A percentile compares a stretch with the other conserved stretches of the same genome.
Evolutionary conservation across 2,888 invertebrate genomes (phyloP).

Genomic region (Cataglyphis altisquamis): DNA sequence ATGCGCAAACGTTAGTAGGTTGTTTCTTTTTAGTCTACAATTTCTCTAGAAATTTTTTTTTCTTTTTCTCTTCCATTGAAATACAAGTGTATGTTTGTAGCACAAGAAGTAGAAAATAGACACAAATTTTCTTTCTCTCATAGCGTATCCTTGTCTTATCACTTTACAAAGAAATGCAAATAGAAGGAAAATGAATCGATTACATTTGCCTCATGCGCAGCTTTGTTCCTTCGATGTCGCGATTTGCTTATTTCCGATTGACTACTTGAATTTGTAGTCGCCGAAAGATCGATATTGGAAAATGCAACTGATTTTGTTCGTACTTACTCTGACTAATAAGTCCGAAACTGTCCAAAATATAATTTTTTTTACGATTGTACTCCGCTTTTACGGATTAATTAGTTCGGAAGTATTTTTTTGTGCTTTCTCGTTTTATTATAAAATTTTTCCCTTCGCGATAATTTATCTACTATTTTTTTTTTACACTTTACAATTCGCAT

Average conservation of each 20-base stretch:
- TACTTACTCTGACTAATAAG: constrained; percentile 27
- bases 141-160: not conserved
- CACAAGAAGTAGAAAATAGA: not conserved
- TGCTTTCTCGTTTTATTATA: constrained; percentile 31
- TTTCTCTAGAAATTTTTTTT: not conserved
- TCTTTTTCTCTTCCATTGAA: not conserved
- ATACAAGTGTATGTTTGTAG: not conserved
- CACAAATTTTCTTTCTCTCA: not conserved
- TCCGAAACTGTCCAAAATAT: constrained; percentile 7
- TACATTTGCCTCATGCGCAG: not conserved
- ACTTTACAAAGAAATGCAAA: not conserved
- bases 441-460: constrained; percentile 8
- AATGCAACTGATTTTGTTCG: not conserved
- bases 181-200: constrained; percentile 16
- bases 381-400: constrained; percentile 36
- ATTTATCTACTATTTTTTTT: constrained; percentile 36
- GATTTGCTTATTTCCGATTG: constrained; percentile 9
- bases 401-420: constrained; percentile 2
- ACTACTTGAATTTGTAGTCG: not conserved
- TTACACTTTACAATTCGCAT: constrained; percentile 15
- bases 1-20: not conserved
- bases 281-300: constrained; percentile 15
- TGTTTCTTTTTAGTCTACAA: not conserved
- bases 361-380: constrained; percentile 8
- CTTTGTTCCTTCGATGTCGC: constrained; percentile 5